These are phyloP conservation scores for Phrynocephalus versicolor DNA, from an alignment of 2,113 vertebrate species.

Conservation along the genomic window DNA sequence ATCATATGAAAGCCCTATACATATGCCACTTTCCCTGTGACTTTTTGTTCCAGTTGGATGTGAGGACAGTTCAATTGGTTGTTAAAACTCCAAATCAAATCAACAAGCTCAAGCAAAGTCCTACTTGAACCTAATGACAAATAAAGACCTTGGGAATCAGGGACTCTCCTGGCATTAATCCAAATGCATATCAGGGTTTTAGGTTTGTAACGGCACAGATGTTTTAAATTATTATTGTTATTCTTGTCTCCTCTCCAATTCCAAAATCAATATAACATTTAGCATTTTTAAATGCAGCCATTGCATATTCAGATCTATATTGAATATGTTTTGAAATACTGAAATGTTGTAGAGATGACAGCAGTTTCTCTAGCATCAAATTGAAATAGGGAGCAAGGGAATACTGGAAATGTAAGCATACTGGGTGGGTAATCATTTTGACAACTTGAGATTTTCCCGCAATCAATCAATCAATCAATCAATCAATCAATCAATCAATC, in stretches of 20 bases:
- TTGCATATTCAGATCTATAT: too few relatives aligned
- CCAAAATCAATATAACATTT: not conserved
- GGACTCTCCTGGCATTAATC: not conserved
- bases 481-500: too few relatives aligned
- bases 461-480: too few relatives aligned
- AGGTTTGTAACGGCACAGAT: not conserved
- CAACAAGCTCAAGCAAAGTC: not conserved
- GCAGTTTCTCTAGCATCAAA: not conserved
- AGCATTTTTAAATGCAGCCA: not conserved
- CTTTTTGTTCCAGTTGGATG: not conserved
- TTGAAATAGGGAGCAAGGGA: not conserved
- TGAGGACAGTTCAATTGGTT: accelerated
- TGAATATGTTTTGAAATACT: not conserved
- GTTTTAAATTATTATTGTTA: not conserved
- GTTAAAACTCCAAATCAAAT: slow-evolving; percentile 36
- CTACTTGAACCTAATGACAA: not conserved
- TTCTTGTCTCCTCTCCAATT: not conserved
- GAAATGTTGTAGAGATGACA: not conserved
- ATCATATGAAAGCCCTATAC: not conserved
- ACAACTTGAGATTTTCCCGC: too few relatives aligned
- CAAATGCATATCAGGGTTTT: not conserved
- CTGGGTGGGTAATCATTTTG: too few relatives aligned
- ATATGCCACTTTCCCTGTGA: not conserved
- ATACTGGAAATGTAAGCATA: not conserved
- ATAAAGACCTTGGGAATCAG: not conserved